Conservation (phyloP, 2,888 invertebrate genomes). For the Andrena camellia region DNA sequence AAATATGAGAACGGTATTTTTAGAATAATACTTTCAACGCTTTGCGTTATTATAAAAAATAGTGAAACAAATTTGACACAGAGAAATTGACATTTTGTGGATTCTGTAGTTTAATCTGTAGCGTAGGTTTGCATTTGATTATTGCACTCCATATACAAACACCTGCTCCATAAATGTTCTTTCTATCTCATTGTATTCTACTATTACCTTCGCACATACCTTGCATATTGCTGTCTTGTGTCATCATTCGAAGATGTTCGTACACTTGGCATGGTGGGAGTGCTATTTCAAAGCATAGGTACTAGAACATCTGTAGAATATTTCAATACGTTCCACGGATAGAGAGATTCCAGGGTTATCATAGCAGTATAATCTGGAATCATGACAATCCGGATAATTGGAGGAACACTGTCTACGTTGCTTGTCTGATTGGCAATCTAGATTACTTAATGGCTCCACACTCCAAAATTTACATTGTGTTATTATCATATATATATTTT, state of each 20-base stretch:
- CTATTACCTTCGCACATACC: too few species aligned
- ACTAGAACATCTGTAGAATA: slow-evolving; percentile 37
- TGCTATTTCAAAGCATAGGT: slow-evolving; percentile 13
- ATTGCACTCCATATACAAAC: too few species aligned
- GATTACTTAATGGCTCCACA: neutral
- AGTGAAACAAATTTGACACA: too few species aligned
- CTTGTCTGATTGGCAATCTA: neutral
- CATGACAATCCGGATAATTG: slow-evolving; percentile 46
- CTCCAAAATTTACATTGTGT: too few species aligned
- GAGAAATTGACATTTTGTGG: too few species aligned
- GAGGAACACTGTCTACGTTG: slow-evolving; percentile 7
- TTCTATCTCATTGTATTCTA: too few species aligned
- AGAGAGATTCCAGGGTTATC: slow-evolving; percentile 24
- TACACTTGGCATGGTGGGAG: neutral
- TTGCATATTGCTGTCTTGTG: neutral
- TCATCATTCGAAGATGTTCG: slow-evolving; percentile 14
- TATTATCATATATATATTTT: too few species aligned
- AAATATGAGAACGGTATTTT: slow-evolving; percentile 9
- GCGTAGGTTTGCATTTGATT: too few species aligned
- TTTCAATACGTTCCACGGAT: slow-evolving; percentile 39
- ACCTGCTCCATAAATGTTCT: too few species aligned
- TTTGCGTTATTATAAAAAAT: neutral
- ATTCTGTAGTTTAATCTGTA: too few species aligned
- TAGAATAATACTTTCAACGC: neutral
- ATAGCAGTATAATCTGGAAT: slow-evolving; percentile 38